Evolutionary conservation across 2,113 vertebrate species (phyloP).

Genomic region (Gymnobelideus leadbeateri): DNA sequence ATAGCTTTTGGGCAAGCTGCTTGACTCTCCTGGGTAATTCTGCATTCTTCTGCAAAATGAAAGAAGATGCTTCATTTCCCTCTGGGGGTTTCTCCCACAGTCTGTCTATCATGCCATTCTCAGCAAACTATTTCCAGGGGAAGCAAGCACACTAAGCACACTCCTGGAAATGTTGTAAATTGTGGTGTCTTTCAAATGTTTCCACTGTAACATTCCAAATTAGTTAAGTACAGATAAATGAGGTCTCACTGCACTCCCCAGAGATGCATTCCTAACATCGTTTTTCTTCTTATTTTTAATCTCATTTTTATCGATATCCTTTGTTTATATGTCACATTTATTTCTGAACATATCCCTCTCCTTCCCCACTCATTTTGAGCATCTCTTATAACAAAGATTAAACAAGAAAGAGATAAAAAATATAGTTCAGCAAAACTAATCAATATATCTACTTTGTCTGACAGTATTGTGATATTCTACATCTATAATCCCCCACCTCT

Average conservation of each 20-base stretch:
- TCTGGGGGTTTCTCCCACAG: not conserved
- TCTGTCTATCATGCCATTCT: not conserved
- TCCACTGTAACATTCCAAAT: not conserved
- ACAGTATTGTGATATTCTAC: not conserved
- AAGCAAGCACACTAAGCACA: not conserved
- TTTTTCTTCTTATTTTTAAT: not conserved
- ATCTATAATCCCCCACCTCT: not conserved
- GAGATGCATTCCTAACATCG: not conserved
- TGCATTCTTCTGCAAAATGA: not conserved
- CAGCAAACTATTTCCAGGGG: not conserved
- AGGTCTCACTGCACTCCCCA: not conserved
- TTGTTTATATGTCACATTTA: not conserved
- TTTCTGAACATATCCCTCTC: not conserved
- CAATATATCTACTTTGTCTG: not conserved
- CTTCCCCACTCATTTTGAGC: not conserved
- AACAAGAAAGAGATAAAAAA: slow-evolving; percentile 3
- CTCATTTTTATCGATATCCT: not conserved
- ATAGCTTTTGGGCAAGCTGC: not conserved
- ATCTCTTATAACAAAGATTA: slow-evolving; percentile 2
- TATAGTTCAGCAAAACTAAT: not conserved
- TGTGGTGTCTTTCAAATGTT: not conserved
- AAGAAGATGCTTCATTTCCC: not conserved
- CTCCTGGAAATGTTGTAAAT: not conserved
- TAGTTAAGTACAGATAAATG: slow-evolving; percentile 1
- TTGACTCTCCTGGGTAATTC: not conserved